Base-by-base conservation (phyloP, 1,140 invertebrate species). In the Calephelis nemesis region DNA sequence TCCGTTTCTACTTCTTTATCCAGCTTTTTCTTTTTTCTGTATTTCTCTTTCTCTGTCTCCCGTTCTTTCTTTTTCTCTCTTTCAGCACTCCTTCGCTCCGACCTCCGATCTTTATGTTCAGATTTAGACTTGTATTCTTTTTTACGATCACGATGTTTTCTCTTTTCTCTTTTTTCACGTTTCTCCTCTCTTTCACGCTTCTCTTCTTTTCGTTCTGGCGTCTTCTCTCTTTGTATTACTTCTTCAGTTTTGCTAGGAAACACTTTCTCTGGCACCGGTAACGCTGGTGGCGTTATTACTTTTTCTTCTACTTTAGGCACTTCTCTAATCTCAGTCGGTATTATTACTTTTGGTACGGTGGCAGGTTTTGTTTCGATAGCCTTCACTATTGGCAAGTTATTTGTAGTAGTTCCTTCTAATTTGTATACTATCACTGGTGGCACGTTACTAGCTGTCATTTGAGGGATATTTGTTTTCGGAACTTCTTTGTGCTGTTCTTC, bases 341-440 rank as follows among this genome's bases (percentile, higher is more conserved):
- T 62, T 12, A 62, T 10, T 7, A 74, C 69, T 68, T 63, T 73
- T 69, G 45, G 73, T 52, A 74, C 50, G 7, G 19, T 52, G 9
- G 45, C 40, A 8, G 65, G 74, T 70, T 74, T 70, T n/a, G 54
- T 15, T 70, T 87, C 81, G 10, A 82, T 72, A 0, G 80, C 65
- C 70, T 78, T 85, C 0, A 82, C 65, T 30, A 74, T 62, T 12
- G 82, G 78, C 7, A 83, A 58, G n/a, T 82, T 78, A 8, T 80
- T 76, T 0, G 62, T 67, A 7, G 68, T 70, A 45, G 73, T 68
- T 0, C 74, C 72, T 11, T 89, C 87, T 69, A 90, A 84, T 64
- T 90, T 90, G 68, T 88, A 90, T 0, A 90, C 83, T 5, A 90
- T 69, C 0, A 82, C 74, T 4, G 85, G 86, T 11, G 85, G 85